These are phyloP conservation scores for Perizoma affinitatum DNA, from an alignment of 2,888 invertebrate species.

Conservation along the genomic window DNA sequence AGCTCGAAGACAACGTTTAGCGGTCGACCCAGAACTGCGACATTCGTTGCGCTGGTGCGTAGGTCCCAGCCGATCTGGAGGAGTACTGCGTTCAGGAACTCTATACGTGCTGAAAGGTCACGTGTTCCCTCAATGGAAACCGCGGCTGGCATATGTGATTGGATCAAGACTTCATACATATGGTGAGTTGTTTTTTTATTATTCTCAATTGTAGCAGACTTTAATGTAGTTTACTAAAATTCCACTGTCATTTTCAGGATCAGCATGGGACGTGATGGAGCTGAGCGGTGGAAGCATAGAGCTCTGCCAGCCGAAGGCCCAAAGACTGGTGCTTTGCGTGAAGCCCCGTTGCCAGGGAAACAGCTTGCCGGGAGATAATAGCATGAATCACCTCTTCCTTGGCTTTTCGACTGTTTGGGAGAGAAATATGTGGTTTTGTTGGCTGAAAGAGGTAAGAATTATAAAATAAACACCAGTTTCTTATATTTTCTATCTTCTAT, in stretches of 20 bases:
- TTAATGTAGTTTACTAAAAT: not conserved
- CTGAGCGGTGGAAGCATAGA: conserved; percentile 74
- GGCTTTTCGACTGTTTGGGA: conserved; percentile 88
- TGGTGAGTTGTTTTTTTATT: conserved; percentile 52
- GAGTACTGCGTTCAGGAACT: conserved; percentile 74
- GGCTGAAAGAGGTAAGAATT: conserved; percentile 85
- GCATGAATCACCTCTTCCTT: conserved; percentile 83
- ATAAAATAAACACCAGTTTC: no score
- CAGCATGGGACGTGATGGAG: conserved; percentile 72
- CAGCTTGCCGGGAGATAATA: conserved; percentile 56
- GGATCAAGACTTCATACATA: conserved; percentile 85
- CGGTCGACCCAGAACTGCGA: conserved; percentile 86
- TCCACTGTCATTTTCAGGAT: conserved; percentile 52
- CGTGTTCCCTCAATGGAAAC: conserved; percentile 88
- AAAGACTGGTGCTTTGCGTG: conserved; percentile 72
- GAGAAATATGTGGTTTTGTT: conserved; percentile 86
- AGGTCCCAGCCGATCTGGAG: conserved; percentile 81
- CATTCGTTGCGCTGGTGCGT: conserved; percentile 85
- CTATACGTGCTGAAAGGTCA: conserved; percentile 86
- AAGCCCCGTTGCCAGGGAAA: conserved; percentile 73
- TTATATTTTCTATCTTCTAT: no score
- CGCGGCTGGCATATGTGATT: conserved; percentile 83
- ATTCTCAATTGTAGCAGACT: no score
- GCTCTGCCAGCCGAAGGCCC: conserved; percentile 72
- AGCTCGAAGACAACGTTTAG: conserved; percentile 84